phyloP scores from a whole-genome alignment of 2,113 vertebrate genomes.

The Spheniscus mendiculus region DNA sequence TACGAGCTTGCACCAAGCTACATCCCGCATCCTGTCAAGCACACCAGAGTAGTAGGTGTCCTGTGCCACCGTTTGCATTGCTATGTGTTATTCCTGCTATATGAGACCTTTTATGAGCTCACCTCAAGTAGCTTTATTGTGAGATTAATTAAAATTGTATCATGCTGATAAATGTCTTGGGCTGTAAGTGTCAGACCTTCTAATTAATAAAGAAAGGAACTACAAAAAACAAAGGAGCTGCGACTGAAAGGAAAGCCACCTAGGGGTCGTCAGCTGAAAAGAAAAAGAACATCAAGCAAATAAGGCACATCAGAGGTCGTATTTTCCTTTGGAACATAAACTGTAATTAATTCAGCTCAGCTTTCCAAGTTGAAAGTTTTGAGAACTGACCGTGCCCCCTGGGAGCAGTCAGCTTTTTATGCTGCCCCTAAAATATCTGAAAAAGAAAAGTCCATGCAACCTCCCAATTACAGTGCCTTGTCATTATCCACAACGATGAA shows the following conservation, averaged over 20 bases:
- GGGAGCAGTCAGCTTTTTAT: conserved; percentile 30
- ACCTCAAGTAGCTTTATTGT: not conserved
- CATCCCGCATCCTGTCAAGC: not conserved
- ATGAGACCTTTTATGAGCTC: not conserved
- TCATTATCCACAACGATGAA: not conserved
- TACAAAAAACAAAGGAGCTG: conserved; percentile 52
- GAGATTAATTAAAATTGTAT: conserved; percentile 74
- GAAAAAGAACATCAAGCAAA: conserved; percentile 30
- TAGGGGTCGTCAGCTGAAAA: not conserved
- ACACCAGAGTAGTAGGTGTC: not conserved
- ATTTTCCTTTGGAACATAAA: not conserved
- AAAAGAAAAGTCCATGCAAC: not conserved
- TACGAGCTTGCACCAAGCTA: not conserved
- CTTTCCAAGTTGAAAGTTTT: conserved; percentile 1
- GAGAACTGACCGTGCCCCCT: not conserved
- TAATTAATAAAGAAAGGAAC: conserved; percentile 73
- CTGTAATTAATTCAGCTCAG: conserved; percentile 58
- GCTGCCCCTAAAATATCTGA: conserved; percentile 8
- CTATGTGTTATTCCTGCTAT: not conserved
- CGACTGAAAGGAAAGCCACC: conserved; percentile 40
- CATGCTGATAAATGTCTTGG: conserved; percentile 70
- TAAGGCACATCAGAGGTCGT: conserved; percentile 25
- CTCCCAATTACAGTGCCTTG: not conserved
- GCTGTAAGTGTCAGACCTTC: conserved; percentile 68
- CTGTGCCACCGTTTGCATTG: not conserved